phyloP scores from a whole-genome alignment of 1,140 invertebrate species.

The Apis dorsata region DNA sequence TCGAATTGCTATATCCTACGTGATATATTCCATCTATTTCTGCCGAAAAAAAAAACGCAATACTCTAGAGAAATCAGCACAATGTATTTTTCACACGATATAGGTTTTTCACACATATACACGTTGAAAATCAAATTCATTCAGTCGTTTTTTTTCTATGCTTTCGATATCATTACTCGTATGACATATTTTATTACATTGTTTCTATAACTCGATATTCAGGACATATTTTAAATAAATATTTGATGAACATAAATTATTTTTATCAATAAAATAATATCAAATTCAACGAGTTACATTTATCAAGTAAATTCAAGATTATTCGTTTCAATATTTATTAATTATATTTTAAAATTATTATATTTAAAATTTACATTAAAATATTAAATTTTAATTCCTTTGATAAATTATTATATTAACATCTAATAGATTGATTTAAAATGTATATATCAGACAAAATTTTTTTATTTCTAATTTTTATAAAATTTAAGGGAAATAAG shows the following conservation, averaged over 20 bases:
- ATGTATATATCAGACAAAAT: too few relatives aligned
- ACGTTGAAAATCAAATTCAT: conserved; percentile 10
- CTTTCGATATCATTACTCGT: background rate
- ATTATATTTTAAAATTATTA: too few relatives aligned
- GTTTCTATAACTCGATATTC: background rate
- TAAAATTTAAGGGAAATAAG: too few relatives aligned
- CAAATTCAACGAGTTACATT: too few relatives aligned
- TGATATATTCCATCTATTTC: background rate
- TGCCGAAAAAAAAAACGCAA: conserved; percentile 2
- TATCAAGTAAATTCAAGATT: too few relatives aligned
- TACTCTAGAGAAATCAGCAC: conserved; percentile 32
- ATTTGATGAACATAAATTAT: too few relatives aligned
- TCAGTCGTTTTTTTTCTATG: background rate
- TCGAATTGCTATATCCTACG: background rate
- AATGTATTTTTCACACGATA: background rate
- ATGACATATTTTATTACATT: background rate
- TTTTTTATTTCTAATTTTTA: too few relatives aligned
- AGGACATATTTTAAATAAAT: background rate
- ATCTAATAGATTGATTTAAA: too few relatives aligned
- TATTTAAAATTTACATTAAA: too few relatives aligned
- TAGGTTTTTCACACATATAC: background rate
- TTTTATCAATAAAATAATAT: background rate
- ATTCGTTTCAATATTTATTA: too few relatives aligned
- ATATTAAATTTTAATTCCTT: too few relatives aligned
- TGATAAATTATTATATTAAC: background rate